phyloP scores from a whole-genome alignment of 2,797 vertebrate genomes.

The Poecilia picta region DNA sequence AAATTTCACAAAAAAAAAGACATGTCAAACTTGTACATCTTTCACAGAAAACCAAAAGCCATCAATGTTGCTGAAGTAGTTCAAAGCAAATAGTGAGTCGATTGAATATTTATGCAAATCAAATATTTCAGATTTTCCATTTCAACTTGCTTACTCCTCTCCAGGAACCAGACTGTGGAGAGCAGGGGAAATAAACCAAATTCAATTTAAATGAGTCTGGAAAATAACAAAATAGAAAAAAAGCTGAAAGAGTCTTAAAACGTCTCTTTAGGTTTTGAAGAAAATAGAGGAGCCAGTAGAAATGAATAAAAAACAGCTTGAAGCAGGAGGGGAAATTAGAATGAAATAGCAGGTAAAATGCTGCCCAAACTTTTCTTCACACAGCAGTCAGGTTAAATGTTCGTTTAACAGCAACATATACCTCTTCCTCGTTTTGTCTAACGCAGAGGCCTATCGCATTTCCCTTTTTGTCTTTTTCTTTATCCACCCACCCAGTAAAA shows the following conservation, averaged over 20 bases:
- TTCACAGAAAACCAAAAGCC: not conserved
- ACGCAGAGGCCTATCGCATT: constrained; percentile 62
- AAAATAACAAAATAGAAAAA: not conserved
- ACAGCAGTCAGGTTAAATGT: constrained; percentile 52
- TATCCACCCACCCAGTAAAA: constrained; percentile 57
- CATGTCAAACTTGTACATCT: not conserved
- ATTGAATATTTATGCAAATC: not conserved
- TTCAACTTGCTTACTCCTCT: not conserved
- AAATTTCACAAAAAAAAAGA: not conserved
- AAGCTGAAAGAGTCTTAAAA: not conserved
- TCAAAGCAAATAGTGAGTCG: not conserved
- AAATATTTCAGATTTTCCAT: not conserved
- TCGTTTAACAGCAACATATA: constrained; percentile 46
- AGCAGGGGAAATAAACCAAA: not conserved
- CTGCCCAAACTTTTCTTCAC: constrained; percentile 62
- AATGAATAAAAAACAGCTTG: not conserved
- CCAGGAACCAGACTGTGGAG: not conserved
- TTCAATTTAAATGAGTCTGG: not conserved
- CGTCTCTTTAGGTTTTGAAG: not conserved
- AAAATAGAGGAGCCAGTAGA: not conserved
- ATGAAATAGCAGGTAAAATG: constrained; percentile 19
- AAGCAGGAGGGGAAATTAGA: constrained; percentile 3
- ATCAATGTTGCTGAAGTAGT: not conserved
- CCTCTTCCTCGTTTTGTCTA: constrained; percentile 44
- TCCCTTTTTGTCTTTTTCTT: constrained; percentile 33